These are phyloP conservation scores for Sphaeridia pumilis DNA, from an alignment of 2,888 invertebrate species.

Conservation along the genomic window DNA sequence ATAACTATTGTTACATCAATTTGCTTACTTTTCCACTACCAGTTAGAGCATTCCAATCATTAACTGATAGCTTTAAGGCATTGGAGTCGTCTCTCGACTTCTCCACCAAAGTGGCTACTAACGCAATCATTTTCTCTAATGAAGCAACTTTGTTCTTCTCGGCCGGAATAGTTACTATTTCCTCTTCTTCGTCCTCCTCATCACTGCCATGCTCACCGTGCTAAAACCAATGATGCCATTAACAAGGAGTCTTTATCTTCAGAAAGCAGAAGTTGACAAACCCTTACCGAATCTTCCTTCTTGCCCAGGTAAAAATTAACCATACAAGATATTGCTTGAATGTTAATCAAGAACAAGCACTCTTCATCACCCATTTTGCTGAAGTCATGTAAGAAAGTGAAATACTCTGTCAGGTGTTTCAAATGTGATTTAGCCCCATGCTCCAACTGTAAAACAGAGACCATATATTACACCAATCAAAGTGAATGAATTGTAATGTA, in stretches of 20 bases:
- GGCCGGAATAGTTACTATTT: slow-evolving; percentile 50
- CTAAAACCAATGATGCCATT: slow-evolving; percentile 6
- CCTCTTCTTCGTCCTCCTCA: slow-evolving; percentile 56
- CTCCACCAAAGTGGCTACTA: slow-evolving; percentile 78
- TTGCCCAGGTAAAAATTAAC: slow-evolving; percentile 85
- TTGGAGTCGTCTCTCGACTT: slow-evolving; percentile 68
- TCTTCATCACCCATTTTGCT: slow-evolving; percentile 93
- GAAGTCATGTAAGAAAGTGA: slow-evolving; percentile 81
- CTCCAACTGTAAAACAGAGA: slow-evolving; percentile 51
- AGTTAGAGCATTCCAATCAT: slow-evolving; percentile 69
- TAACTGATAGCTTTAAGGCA: slow-evolving; percentile 56
- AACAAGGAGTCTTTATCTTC: neutral
- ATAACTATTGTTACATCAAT: neutral
- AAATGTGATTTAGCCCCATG: slow-evolving; percentile 75
- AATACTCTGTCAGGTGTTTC: slow-evolving; percentile 83
- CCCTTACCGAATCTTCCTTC: slow-evolving; percentile 53
- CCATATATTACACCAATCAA: slow-evolving; percentile 1
- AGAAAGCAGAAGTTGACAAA: slow-evolving; percentile 1
- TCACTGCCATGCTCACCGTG: slow-evolving; percentile 56
- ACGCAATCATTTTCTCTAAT: slow-evolving; percentile 86
- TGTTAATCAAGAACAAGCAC: slow-evolving; percentile 70
- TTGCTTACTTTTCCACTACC: slow-evolving; percentile 59
- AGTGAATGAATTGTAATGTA: neutral
- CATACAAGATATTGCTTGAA: slow-evolving; percentile 79
- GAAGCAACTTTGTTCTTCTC: slow-evolving; percentile 80